A percentile compares a stretch with the other conserved stretches of the same genome.
phyloP scores from a whole-genome alignment of 2,797 vertebrate genomes.

The Pyrocephalus nanus region DNA sequence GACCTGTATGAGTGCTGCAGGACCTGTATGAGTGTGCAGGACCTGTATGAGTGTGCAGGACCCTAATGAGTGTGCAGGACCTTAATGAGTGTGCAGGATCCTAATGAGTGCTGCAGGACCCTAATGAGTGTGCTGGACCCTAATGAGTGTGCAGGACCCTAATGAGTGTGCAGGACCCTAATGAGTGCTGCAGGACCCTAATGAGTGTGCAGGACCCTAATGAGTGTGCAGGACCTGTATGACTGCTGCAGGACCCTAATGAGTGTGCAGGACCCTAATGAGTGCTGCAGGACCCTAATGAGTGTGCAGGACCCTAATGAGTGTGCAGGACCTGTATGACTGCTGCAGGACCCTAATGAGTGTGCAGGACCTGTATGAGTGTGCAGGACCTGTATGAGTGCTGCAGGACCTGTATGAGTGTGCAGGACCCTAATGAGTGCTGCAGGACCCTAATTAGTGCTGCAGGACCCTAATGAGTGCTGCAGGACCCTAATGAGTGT shows the following conservation, averaged over 20 bases:
- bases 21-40: background rate
- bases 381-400: no score
- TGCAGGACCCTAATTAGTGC: no score
- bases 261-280: background rate
- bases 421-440: no score
- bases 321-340: background rate
- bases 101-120: no score
- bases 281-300: background rate
- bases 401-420: no score
- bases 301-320: background rate
- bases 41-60: no score
- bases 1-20: no score
- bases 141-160: background rate
- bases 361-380: background rate
- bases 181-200: no score
- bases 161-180: background rate
- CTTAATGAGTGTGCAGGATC: no score
- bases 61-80: no score
- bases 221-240: fast-evolving
- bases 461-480: no score
- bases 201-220: fast-evolving
- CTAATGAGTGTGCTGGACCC: background rate
- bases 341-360: fast-evolving
- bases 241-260: background rate
- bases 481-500: no score